These are phyloP conservation scores for Hesperophylax magnus DNA, from an alignment of 1,140 invertebrate species.

Conservation along the genomic window DNA sequence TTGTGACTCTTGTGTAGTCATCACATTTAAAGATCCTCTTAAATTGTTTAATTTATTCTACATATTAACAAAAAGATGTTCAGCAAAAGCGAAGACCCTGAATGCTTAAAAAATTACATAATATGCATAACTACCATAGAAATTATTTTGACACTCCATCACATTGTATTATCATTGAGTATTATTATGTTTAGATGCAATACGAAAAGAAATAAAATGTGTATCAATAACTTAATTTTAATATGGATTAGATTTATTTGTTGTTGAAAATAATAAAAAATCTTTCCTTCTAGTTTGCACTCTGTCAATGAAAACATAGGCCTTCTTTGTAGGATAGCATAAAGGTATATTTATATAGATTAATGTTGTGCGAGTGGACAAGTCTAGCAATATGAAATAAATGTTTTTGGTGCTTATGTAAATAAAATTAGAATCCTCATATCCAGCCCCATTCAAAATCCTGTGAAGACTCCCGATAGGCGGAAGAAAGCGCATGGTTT, in stretches of 20 bases:
- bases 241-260: neutral
- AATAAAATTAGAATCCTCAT: slow-evolving; percentile 35
- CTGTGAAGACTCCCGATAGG: neutral
- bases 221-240: too few relatives aligned
- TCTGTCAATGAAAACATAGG: slow-evolving; percentile 45
- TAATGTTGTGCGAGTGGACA: slow-evolving; percentile 3
- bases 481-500: neutral
- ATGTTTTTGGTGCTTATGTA: slow-evolving; percentile 56
- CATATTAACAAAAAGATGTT: too few relatives aligned
- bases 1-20: too few relatives aligned
- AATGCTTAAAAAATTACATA: too few relatives aligned
- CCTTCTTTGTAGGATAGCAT: slow-evolving; percentile 45
- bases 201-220: neutral
- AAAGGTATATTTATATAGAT: slow-evolving; percentile 40
- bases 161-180: neutral
- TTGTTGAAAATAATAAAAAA: neutral
- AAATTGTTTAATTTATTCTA: too few relatives aligned
- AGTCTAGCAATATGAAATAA: slow-evolving; percentile 46
- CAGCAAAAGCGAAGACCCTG: too few relatives aligned
- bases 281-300: slow-evolving; percentile 40
- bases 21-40: too few relatives aligned
- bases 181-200: neutral
- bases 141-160: too few relatives aligned
- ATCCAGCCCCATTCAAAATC: neutral
- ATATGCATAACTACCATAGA: too few relatives aligned